Conservation (phyloP, 2,888 invertebrate genomes). For the Sinodicranocentrus sp. region DNA sequence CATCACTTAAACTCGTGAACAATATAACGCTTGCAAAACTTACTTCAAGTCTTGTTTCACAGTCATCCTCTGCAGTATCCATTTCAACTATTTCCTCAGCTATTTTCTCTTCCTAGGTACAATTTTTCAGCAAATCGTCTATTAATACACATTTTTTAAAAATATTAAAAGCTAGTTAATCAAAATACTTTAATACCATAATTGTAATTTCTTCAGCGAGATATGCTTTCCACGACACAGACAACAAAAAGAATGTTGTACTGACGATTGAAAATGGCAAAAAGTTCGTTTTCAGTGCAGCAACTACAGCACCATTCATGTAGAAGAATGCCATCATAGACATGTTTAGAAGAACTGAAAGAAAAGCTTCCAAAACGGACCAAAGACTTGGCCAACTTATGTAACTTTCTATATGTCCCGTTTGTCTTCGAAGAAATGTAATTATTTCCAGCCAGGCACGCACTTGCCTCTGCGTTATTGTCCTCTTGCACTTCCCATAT, state of each 20-base stretch:
- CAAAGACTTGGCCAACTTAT: conserved; percentile 14
- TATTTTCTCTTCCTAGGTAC: conserved; percentile 40
- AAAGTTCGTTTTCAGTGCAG: background rate
- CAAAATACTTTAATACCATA: background rate
- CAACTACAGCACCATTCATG: conserved; percentile 19
- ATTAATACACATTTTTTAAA: background rate
- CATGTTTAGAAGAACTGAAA: background rate
- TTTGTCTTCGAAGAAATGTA: conserved; percentile 8
- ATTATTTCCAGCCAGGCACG: conserved; percentile 27
- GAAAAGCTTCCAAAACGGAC: conserved; percentile 36
- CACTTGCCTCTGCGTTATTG: conserved; percentile 9
- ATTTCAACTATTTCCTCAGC: conserved; percentile 38
- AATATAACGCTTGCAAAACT: background rate
- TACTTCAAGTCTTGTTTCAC: conserved; percentile 26
- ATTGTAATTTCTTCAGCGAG: conserved; percentile 14
- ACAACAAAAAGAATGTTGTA: conserved; percentile 20
- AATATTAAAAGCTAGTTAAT: background rate
- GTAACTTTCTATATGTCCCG: conserved; percentile 4
- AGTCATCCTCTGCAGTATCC: conserved; percentile 23
- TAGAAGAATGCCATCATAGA: conserved; percentile 31
- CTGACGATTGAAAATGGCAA: background rate
- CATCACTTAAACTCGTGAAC: background rate
- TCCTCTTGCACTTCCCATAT: conserved; percentile 21
- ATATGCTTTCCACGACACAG: conserved; percentile 25
- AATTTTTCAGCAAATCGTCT: background rate